These are phyloP conservation scores for Ommatoiulus sabulosus DNA, from an alignment of 2,888 invertebrate genomes.

Conservation along the genomic window DNA sequence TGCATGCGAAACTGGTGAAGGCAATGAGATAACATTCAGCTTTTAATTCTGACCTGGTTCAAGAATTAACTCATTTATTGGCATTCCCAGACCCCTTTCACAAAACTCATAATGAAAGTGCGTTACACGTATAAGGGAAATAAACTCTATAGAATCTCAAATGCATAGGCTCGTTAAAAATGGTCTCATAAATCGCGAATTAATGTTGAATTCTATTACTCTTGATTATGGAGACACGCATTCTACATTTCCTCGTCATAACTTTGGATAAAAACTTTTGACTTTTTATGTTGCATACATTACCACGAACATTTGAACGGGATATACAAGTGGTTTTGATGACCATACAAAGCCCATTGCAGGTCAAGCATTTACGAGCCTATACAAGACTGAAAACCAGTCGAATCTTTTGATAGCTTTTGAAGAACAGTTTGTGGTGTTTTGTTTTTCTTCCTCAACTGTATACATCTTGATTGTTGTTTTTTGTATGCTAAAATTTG, in stretches of 20 bases:
- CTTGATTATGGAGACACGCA: neutral
- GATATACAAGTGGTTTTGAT: neutral
- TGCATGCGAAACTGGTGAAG: neutral
- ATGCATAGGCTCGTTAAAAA: neutral
- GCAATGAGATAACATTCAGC: neutral
- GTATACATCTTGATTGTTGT: neutral
- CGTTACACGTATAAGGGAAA: neutral
- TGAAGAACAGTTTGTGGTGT: neutral
- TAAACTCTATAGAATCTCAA: neutral
- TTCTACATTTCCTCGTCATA: neutral
- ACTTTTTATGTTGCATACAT: neutral
- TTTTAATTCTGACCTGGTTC: slow-evolving; percentile 17
- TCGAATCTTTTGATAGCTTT: neutral
- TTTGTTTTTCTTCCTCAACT: neutral
- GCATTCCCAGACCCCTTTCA: neutral
- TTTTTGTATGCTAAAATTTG: neutral
- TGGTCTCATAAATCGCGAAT: slow-evolving; percentile 4
- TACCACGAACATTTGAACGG: neutral
- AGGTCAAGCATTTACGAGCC: neutral
- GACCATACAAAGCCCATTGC: neutral
- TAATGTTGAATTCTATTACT: neutral
- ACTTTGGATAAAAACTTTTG: neutral
- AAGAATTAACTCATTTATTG: neutral
- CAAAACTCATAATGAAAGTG: neutral
- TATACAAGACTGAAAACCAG: neutral